Evolutionary conservation across 1,140 invertebrate genomes (phyloP), one percentile per base, ranked within the genome.

Genomic region (Anoplolepis gracilipes): DNA sequence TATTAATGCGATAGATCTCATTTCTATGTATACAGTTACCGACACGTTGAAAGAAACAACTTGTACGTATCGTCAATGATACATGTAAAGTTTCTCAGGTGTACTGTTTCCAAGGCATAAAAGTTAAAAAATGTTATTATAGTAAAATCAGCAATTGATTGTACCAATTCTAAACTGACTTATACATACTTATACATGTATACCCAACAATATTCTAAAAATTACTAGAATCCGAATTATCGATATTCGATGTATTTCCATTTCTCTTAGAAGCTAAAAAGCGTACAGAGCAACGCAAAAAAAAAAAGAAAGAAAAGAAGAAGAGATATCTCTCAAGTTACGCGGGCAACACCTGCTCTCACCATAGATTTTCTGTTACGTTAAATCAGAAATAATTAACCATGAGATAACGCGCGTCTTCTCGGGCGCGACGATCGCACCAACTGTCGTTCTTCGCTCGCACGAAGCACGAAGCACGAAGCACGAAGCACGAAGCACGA

Each of bases 361-460:
- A 1, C 36, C 3, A 25, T 57, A 22, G 25, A 33, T 28, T 33
- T 16, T 0, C 46, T n/a, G 49, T 13, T n/a, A 28, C 46, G 46
- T 79, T 55, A 79, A 69, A 69, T 72, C 78, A 72, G 49, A 82
- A 73, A 82, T 82, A 59, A 82, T 82, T 72, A 82, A 36, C 16
- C 36, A 13, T 62, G 36, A 42, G 53, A 46, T 49, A 49, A 59
- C 49, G 39, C 19, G 33, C 39, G 36, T 72, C 65, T 72, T 57
- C 78, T 59, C 65, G 46, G 33, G 22, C 46, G 64, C 33, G 78
- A 39, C 36, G 33, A 59, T 72, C 65, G 53, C 78, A 5, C 36
- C 67, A 59, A 72, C 67, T 57, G 65, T 82, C 78, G 77, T 72
- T 53, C 62, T 59, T 73, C 67, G 78, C 46, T 82, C 67, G 78